These are phyloP conservation scores for Mesorhabditis sp. DNA, from an alignment of 2,888 invertebrate species.

Conservation along the genomic window DNA sequence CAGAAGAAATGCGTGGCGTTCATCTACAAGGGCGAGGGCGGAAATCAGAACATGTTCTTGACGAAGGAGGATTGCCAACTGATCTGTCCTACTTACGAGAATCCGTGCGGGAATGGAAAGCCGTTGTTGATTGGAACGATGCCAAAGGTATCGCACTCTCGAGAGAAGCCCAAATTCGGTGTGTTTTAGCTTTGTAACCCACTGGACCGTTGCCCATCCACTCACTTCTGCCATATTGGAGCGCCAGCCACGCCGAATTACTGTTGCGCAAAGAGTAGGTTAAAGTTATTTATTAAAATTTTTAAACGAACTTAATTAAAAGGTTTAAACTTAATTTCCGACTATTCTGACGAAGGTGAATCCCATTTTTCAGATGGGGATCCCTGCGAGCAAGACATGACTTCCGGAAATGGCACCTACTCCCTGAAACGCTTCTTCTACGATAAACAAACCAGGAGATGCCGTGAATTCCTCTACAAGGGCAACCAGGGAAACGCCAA, in stretches of 20 bases:
- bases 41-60: constrained; percentile 57
- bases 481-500: constrained; percentile 55
- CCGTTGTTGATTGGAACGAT: constrained; percentile 36
- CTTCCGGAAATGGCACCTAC: constrained; percentile 41
- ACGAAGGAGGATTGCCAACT: constrained; percentile 50
- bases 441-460: constrained; percentile 42
- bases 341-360: not conserved
- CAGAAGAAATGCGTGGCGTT: constrained; percentile 45
- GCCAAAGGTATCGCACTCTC: constrained; percentile 24
- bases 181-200: constrained; percentile 32
- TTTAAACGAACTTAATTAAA: constrained; percentile 8
- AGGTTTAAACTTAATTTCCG: not conserved
- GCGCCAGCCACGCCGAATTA: constrained; percentile 42
- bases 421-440: constrained; percentile 46
- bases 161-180: not conserved
- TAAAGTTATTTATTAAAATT: constrained; percentile 3
- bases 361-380: constrained; percentile 42
- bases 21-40: constrained; percentile 54
- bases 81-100: constrained; percentile 51
- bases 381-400: constrained; percentile 44
- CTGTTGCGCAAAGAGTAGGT: constrained; percentile 54
- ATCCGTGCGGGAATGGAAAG: constrained; percentile 47
- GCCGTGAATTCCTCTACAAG: constrained; percentile 40
- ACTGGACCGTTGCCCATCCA: constrained; percentile 45
- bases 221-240: constrained; percentile 57